Evolutionary conservation across 2,888 invertebrate species (phyloP).

Genomic region (Spodoptera exigua): DNA sequence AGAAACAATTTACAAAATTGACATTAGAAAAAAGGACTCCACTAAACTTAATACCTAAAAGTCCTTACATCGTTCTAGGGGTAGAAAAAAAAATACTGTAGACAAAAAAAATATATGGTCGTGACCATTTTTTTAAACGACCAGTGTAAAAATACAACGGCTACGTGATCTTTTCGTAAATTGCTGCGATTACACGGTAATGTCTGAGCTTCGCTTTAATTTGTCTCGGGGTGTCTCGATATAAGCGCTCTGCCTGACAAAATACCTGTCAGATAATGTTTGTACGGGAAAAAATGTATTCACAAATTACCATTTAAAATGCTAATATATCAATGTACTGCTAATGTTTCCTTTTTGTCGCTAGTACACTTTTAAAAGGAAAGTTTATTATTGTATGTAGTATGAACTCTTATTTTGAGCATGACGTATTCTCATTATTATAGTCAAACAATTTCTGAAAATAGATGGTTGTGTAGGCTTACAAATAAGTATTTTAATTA

Average conservation of each 20-base stretch:
- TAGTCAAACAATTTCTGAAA: too few species aligned
- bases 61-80: slow-evolving; percentile 13
- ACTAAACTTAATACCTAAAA: slow-evolving; percentile 33
- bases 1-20: slow-evolving; percentile 37
- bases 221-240: slow-evolving; percentile 64
- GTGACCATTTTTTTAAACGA: slow-evolving; percentile 66
- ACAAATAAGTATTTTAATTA: too few species aligned
- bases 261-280: slow-evolving; percentile 69
- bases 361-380: not conserved
- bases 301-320: slow-evolving; percentile 49
- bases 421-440: too few species aligned
- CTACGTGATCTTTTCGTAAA: slow-evolving; percentile 72
- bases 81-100: slow-evolving; percentile 19
- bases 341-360: slow-evolving; percentile 11
- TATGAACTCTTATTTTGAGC: too few species aligned
- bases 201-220: slow-evolving; percentile 62
- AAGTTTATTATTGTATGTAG: too few species aligned
- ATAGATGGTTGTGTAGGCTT: too few species aligned
- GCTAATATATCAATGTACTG: slow-evolving; percentile 40
- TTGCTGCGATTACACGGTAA: slow-evolving; percentile 70
- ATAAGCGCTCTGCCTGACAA: slow-evolving; percentile 65
- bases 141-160: slow-evolving; percentile 65
- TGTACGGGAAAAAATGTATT: slow-evolving; percentile 52
- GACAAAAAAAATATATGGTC: slow-evolving; percentile 49
- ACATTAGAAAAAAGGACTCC: slow-evolving; percentile 36